A percentile compares a stretch with the other conserved stretches of the same genome.
phyloP scores from a whole-genome alignment of 1,140 invertebrate genomes.

The Dysdera silvatica region DNA sequence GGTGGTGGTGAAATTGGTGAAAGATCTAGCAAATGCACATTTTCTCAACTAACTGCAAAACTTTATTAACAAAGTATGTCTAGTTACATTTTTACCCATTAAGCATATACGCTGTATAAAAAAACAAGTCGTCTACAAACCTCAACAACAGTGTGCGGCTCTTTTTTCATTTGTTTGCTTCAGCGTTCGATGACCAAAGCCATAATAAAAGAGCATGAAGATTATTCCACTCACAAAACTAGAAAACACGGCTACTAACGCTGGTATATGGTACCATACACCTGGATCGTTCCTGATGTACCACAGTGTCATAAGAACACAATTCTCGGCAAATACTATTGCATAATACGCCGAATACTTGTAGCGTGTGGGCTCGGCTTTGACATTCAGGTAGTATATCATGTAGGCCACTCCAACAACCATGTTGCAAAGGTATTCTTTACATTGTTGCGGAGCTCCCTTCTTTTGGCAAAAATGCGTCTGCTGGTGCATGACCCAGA shows the following conservation, averaged over 20 bases:
- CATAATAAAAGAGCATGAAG: constrained; percentile 45
- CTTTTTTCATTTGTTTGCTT: constrained; percentile 25
- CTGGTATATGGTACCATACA: constrained; percentile 36
- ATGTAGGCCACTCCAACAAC: constrained; percentile 48
- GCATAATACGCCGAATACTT: constrained; percentile 46
- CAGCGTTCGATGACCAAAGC: constrained; percentile 40
- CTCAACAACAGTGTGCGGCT: constrained; percentile 25
- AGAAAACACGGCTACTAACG: constrained; percentile 38
- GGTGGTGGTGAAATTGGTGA: too few species aligned
- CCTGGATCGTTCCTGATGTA: constrained; percentile 34
- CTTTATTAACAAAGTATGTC: too few species aligned
- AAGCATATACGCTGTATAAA: too few species aligned
- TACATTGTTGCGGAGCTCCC: constrained; percentile 34
- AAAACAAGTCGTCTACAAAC: too few species aligned
- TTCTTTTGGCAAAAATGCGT: constrained; percentile 42
- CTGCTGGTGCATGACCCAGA: constrained; percentile 47
- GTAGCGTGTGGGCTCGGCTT: constrained; percentile 46
- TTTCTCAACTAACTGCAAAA: too few species aligned
- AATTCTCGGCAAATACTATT: constrained; percentile 47
- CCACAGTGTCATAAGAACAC: constrained; percentile 46
- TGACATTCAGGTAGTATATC: constrained; percentile 50
- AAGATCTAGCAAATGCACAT: too few species aligned
- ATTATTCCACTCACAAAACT: constrained; percentile 42
- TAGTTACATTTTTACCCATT: too few species aligned
- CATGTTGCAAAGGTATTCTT: constrained; percentile 47